Base-by-base conservation (phyloP, 2,113 vertebrate species). In the Oncorhynchus mykiss region DNA sequence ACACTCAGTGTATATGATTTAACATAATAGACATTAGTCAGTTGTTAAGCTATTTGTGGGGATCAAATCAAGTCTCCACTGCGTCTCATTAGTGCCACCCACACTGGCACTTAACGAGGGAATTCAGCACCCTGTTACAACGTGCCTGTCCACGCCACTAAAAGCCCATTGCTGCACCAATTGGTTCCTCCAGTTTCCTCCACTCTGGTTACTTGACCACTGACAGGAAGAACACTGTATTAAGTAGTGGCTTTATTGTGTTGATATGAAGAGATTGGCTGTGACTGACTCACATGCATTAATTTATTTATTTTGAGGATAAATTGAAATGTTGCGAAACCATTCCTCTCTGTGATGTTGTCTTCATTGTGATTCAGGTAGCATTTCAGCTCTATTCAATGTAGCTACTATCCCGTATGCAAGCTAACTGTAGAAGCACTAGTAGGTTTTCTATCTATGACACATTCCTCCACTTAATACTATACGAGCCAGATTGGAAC, bases 11-110 rank as follows among this genome's bases (percentile, higher is more conserved):
- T 20, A 70, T 34, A 20, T 29, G 24, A 77, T 81, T 68, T 71
- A 71, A 71, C 65, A 54, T 67, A 79, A 75, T 69, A 76, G 86
- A 79, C n/a, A 65, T 74, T 74, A 67, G 79, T 65, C 78, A 80
- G 82, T 66, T 80, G 85, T 90, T 82, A 86, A 79, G 74, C 72
- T 84, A 79, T 89, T 84, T 86, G 84, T 81, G 60, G 31, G 66
- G 77, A 82, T 83, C 80, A 86, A 88, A 86, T 88, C 78, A 78
- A 87, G 83, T 81, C 76, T 71, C 74, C 70, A 80, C 67, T 78
- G 71, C 71, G 67, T 64, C 83, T 89, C 84, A 91, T 93, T 88
- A 89, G 89, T 86, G 82, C 88, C 85, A 84, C 89, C 90, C 85
- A 91, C 90, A 82, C 78, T 54, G 59, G 73, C 83, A 85, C 85